A percentile compares a stretch with the other conserved stretches of the same genome.
Conservation (phyloP, 1,140 invertebrate species). For the Papilio aristodemus region DNA sequence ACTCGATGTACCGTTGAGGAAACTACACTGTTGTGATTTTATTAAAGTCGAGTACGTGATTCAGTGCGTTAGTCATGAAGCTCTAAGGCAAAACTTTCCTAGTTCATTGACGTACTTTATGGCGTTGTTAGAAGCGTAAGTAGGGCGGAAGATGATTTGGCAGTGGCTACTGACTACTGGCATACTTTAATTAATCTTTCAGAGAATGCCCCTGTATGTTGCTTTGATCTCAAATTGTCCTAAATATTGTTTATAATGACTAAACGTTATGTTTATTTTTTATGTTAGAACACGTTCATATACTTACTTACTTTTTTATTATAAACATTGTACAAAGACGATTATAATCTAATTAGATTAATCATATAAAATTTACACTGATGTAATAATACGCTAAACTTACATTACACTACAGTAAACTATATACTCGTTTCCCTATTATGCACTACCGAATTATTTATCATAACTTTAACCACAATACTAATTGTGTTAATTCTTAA, state of each 20-base stretch:
- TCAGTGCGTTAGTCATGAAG: constrained; percentile 24
- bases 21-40: constrained; percentile 3
- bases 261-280: neutral
- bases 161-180: constrained; percentile 6
- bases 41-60: neutral
- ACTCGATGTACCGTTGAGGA: neutral
- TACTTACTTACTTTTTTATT: no score
- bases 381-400: no score
- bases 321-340: no score
- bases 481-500: no score
- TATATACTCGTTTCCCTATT: no score
- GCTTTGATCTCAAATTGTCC: constrained; percentile 2
- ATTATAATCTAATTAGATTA: no score
- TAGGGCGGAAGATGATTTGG: constrained; percentile 26
- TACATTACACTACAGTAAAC: no score
- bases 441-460: neutral
- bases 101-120: constrained; percentile 20
- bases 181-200: constrained; percentile 22
- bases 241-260: constrained; percentile 1
- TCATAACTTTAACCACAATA: neutral
- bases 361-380: no score
- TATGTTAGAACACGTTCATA: neutral
- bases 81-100: constrained; percentile 12
- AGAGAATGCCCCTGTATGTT: neutral
- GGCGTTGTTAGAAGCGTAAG: constrained; percentile 16